These are phyloP conservation scores for Laothoe populi DNA, from an alignment of 2,888 invertebrate species.

Conservation along the genomic window DNA sequence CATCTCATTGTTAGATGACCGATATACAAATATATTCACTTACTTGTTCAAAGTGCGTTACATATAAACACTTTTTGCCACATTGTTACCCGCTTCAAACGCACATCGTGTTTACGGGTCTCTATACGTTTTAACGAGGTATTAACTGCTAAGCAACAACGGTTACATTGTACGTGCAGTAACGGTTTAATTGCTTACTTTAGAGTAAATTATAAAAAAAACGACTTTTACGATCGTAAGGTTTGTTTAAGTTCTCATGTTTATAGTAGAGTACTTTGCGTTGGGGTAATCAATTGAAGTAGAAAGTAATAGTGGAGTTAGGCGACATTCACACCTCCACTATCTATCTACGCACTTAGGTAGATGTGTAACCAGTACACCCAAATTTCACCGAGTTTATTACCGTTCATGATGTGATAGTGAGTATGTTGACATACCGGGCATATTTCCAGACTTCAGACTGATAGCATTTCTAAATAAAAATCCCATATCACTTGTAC, in stretches of 20 bases:
- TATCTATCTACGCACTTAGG: no score
- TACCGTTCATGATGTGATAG: neutral
- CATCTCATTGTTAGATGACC: no score
- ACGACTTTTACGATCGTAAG: conserved; percentile 5
- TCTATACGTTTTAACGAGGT: conserved; percentile 44
- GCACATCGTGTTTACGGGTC: neutral
- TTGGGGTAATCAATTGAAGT: no score
- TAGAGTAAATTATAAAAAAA: conserved; percentile 20
- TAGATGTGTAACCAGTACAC: no score
- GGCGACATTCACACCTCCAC: no score
- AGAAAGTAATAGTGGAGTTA: no score
- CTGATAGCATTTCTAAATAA: no score
- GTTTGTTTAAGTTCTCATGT: conserved; percentile 6
- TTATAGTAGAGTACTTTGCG: neutral
- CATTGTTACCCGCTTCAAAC: conserved; percentile 10
- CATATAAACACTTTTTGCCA: neutral
- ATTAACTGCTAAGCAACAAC: conserved; percentile 45
- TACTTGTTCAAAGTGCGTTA: neutral
- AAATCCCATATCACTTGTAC: no score
- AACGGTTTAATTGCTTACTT: conserved; percentile 23
- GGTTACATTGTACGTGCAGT: conserved; percentile 45
- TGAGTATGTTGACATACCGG: no score
- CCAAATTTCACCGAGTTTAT: no score
- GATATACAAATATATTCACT: no score
- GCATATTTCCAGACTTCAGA: no score